Base-by-base conservation (phyloP, 1,140 invertebrate genomes). In the Conus ventricosus region DNA sequence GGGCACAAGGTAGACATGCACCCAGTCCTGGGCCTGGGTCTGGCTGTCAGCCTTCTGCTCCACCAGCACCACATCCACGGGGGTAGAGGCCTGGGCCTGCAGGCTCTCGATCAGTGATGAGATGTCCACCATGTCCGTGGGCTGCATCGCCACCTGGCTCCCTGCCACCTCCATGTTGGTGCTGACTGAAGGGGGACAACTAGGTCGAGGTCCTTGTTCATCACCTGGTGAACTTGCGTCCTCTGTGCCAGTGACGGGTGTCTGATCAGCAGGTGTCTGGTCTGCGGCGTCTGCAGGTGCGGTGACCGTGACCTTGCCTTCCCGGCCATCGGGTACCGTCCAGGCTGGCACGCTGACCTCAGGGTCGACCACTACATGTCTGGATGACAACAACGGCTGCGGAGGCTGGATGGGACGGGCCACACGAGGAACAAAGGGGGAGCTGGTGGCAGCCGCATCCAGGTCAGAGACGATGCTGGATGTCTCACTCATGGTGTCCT, bases 381-480 rank as follows among this genome's bases (percentile, higher is more conserved):
- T 25, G 15, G 84, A 63, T 5, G 84, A 25, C 8, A 20, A 4
- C 25, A 53, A 39, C n/a, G 55, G 15, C 17, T 27, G 55, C 8
- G 55, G 25, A 11, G 84, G 54, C 11, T 4, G 54, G 20, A 20
- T 27, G 5, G 57, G 27, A n/a, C 84, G 84, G 15, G 55, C 84
- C 23, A 85, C 23, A 17, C 60, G n/a, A 11, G 84, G 84, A 13
- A 85, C 84, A 25, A 85, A 85, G 10, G 57, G 55, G 27, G 27
- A 39, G 11, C 25, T 60, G 27, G 23, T 39, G 8, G 6, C 17
- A 25, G n/a, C 54, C 6, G 54, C n/a, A n/a, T 71, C 60, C 57
- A 17, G 23, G 20, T 85, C 84, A 6, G 57, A 85, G 15, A 80
- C 78, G 8, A 60, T 15, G 78, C 78, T 80, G 78, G 78, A 39